Percentiles rank a stretch among this genome's conserved stretches.
These are phyloP conservation scores for Elanoides forficatus DNA, from an alignment of 2,113 vertebrate genomes.

Conservation along the genomic window DNA sequence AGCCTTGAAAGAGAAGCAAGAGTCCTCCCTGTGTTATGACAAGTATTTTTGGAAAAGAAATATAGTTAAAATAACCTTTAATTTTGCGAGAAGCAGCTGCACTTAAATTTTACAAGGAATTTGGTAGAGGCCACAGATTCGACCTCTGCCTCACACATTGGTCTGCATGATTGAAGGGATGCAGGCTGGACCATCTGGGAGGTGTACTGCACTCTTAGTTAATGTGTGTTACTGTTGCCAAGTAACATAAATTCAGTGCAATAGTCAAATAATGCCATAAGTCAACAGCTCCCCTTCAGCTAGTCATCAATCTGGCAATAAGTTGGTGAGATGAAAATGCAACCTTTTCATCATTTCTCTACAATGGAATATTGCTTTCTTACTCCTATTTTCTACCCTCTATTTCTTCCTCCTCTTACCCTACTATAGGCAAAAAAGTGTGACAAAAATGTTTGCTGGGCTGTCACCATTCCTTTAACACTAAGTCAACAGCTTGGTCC, in stretches of 20 bases:
- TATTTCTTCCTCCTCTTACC: neutral
- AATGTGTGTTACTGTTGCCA: neutral
- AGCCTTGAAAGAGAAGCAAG: neutral
- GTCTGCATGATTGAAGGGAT: neutral
- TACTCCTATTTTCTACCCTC: neutral
- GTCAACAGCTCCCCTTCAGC: slow-evolving; percentile 7
- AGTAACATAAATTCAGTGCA: slow-evolving; percentile 19
- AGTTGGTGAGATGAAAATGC: neutral
- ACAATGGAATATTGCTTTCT: neutral
- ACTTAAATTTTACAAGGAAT: neutral
- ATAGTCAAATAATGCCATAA: neutral
- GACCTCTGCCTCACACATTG: neutral
- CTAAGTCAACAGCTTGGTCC: neutral
- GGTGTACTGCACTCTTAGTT: neutral
- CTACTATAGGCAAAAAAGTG: neutral
- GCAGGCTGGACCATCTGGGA: neutral
- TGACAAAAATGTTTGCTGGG: neutral
- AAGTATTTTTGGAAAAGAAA: neutral
- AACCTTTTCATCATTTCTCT: neutral
- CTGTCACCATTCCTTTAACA: neutral
- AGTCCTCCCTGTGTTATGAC: neutral
- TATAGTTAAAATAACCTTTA: neutral
- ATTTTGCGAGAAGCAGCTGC: neutral
- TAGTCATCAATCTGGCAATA: slow-evolving; percentile 16
- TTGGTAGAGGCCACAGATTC: neutral